Percentiles rank a stretch among this genome's conserved stretches.
phyloP scores from a whole-genome alignment of 2,113 vertebrate species.

The Falcunculus frontatus region DNA sequence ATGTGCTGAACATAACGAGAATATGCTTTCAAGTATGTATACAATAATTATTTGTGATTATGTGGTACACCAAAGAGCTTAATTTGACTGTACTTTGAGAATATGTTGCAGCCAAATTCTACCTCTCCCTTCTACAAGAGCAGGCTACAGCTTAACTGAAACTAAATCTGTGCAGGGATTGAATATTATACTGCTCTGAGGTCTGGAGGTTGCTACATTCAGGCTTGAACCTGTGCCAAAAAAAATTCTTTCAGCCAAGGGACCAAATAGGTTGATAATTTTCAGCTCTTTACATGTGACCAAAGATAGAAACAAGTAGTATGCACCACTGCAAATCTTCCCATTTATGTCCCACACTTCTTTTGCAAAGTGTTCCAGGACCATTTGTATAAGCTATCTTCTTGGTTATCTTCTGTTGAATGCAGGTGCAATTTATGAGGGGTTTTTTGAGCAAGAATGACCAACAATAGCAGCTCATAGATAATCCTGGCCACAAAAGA shows the following conservation, averaged over 20 bases:
- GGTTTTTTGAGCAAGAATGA: background rate
- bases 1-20: background rate
- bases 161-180: conserved; percentile 14
- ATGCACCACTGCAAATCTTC: background rate
- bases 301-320: background rate
- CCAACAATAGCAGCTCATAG: background rate
- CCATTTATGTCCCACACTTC: background rate
- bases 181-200: conserved; percentile 27
- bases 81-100: conserved; percentile 47
- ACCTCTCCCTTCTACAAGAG: background rate
- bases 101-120: conserved; percentile 29
- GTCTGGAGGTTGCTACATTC: conserved; percentile 12
- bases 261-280: conserved; percentile 8
- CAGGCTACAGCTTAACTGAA: conserved; percentile 40
- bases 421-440: background rate
- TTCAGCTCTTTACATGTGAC: background rate
- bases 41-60: conserved; percentile 53
- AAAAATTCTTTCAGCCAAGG: background rate
- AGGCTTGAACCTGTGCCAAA: conserved; percentile 30
- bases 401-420: background rate
- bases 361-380: background rate
- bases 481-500: background rate
- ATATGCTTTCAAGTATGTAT: conserved; percentile 34
- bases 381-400: background rate
- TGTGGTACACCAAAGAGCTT: conserved; percentile 48